Percentiles rank a stretch among this genome's conserved stretches.
phyloP scores from a whole-genome alignment of 2,797 vertebrate genomes.

The Mus spretus region DNA sequence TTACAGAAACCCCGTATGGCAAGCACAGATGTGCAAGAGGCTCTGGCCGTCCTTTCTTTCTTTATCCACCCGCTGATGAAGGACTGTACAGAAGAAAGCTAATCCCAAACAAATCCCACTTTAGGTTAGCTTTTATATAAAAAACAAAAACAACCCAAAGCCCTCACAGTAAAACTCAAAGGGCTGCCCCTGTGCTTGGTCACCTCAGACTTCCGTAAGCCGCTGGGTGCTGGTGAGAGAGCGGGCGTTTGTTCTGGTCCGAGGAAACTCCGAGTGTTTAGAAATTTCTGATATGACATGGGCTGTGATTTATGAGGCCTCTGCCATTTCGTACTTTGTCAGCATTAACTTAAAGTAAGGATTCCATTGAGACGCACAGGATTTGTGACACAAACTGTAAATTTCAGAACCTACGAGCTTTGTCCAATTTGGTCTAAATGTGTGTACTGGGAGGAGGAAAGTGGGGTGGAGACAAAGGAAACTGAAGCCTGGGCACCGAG shows the following conservation, averaged over 20 bases:
- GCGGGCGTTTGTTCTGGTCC: fast-evolving
- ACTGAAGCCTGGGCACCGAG: fast-evolving
- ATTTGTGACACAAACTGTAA: fast-evolving
- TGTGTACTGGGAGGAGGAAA: fast-evolving
- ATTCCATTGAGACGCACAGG: fast-evolving
- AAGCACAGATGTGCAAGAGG: constrained; percentile 63
- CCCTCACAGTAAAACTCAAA: neutral
- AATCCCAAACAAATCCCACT: neutral
- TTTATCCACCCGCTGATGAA: neutral
- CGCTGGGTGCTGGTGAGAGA: fast-evolving
- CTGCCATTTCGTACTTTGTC: neutral
- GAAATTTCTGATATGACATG: neutral
- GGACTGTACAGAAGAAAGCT: neutral
- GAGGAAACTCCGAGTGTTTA: neutral
- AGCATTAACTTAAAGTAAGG: neutral
- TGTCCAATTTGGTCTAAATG: neutral
- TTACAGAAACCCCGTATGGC: constrained; percentile 64
- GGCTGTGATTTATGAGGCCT: neutral
- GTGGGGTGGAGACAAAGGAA: fast-evolving
- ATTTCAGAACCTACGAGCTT: neutral
- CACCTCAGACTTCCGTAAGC: fast-evolving
- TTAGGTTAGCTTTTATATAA: neutral
- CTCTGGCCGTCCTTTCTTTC: neutral
- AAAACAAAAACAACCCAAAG: neutral
- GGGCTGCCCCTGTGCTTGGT: too few species aligned